A percentile compares a stretch with the other conserved stretches of the same genome.
Evolutionary conservation across 2,113 vertebrate species (phyloP).

Genomic region (Crocuta crocuta): DNA sequence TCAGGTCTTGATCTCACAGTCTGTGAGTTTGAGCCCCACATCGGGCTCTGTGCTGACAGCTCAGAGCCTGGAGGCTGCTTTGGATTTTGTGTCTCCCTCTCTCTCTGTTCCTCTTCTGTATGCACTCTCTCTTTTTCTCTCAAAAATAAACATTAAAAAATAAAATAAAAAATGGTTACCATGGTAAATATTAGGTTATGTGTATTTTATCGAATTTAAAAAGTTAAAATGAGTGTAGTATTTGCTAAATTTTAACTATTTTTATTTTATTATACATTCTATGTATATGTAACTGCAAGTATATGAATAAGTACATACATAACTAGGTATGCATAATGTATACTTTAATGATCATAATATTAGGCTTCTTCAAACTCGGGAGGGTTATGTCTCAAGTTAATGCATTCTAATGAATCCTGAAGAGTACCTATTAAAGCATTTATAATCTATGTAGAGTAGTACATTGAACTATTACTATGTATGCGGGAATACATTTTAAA

Average conservation of each 20-base stretch:
- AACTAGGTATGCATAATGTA: not conserved
- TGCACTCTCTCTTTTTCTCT: too few relatives aligned
- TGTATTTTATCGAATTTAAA: not conserved
- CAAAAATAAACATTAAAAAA: too few relatives aligned
- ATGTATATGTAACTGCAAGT: not conserved
- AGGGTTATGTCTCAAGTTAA: not conserved
- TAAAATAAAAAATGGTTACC: not conserved
- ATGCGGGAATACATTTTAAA: not conserved
- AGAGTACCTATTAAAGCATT: not conserved
- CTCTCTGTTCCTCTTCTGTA: too few relatives aligned
- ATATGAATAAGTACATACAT: not conserved
- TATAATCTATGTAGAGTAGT: not conserved
- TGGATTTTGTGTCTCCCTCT: too few relatives aligned
- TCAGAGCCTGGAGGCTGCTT: too few relatives aligned
- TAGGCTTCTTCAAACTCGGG: not conserved
- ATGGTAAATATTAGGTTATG: not conserved
- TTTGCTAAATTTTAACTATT: not conserved
- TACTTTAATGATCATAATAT: not conserved
- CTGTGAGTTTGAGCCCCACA: too few relatives aligned
- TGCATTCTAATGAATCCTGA: not conserved
- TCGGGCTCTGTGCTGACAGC: too few relatives aligned
- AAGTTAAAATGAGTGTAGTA: not conserved
- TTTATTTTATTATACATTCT: not conserved
- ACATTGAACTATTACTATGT: not conserved
- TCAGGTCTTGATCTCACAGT: too few relatives aligned